These are phyloP conservation scores for Crocidura indochinensis DNA, from an alignment of 2,797 vertebrate species.

Conservation along the genomic window DNA sequence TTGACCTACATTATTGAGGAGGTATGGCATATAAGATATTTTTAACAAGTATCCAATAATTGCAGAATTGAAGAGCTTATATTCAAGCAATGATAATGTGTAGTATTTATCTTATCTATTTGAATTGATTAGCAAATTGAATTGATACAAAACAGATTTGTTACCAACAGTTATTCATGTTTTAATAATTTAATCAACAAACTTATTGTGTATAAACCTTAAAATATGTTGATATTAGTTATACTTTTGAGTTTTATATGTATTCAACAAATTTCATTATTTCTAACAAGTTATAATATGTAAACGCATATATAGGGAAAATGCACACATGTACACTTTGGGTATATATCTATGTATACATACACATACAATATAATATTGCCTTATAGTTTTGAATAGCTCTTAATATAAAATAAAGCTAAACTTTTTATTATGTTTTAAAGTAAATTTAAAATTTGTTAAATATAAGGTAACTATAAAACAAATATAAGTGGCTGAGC, in stretches of 20 bases:
- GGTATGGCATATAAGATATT: neutral
- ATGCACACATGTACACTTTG: neutral
- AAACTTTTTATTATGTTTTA: too few relatives aligned
- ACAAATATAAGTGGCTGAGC: slow-evolving; percentile 20
- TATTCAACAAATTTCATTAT: too few relatives aligned
- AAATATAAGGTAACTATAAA: slow-evolving; percentile 32
- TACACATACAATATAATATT: neutral
- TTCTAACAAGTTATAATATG: neutral
- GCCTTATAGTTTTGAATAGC: too few relatives aligned
- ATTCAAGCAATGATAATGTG: neutral
- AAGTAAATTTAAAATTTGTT: neutral
- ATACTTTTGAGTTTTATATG: too few relatives aligned
- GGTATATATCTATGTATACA: neutral
- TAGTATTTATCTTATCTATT: slow-evolving; percentile 26
- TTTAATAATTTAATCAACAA: neutral
- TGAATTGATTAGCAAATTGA: slow-evolving; percentile 22
- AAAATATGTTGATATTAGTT: too few relatives aligned
- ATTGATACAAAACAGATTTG: slow-evolving; percentile 52
- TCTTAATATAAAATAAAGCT: too few relatives aligned
- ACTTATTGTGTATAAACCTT: too few relatives aligned
- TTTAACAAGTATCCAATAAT: neutral
- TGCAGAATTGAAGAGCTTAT: neutral
- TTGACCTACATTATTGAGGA: neutral
- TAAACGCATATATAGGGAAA: neutral
- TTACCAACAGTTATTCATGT: slow-evolving; percentile 19